Percentiles rank a stretch among this genome's conserved stretches.
These are phyloP conservation scores for Caracal caracal DNA, from an alignment of 2,113 vertebrate species.

Conservation along the genomic window DNA sequence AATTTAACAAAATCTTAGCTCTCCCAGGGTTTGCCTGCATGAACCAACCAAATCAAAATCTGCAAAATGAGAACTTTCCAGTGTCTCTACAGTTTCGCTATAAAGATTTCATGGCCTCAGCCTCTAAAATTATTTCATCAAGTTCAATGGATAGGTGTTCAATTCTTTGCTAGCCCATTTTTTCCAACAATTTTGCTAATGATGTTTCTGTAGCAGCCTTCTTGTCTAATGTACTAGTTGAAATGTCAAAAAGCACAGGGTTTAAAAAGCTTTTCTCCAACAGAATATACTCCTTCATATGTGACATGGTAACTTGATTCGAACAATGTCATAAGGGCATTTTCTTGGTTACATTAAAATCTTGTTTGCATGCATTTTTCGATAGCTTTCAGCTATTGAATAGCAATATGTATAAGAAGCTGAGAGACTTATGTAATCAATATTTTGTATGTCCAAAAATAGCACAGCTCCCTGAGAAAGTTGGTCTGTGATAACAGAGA, in stretches of 20 bases:
- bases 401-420: not conserved
- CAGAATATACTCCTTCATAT: not conserved
- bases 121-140: conserved; percentile 27
- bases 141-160: not conserved
- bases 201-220: not conserved
- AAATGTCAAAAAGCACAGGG: conserved; percentile 30
- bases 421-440: not conserved
- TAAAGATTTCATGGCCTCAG: not conserved
- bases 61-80: not conserved
- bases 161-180: conserved; percentile 21
- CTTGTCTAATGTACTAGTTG: not conserved
- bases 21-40: not conserved
- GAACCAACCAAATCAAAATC: not conserved
- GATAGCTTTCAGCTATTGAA: not conserved
- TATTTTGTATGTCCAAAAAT: not conserved
- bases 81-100: not conserved
- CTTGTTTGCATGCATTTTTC: not conserved
- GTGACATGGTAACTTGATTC: not conserved
- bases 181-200: not conserved
- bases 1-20: not conserved
- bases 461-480: not conserved
- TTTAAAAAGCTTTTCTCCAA: not conserved
- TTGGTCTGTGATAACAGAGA: not conserved
- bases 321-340: not conserved
- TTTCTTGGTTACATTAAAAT: conserved; percentile 38